Evolutionary conservation across 2,888 invertebrate genomes (phyloP).

Genomic region (Andrena marginata): DNA sequence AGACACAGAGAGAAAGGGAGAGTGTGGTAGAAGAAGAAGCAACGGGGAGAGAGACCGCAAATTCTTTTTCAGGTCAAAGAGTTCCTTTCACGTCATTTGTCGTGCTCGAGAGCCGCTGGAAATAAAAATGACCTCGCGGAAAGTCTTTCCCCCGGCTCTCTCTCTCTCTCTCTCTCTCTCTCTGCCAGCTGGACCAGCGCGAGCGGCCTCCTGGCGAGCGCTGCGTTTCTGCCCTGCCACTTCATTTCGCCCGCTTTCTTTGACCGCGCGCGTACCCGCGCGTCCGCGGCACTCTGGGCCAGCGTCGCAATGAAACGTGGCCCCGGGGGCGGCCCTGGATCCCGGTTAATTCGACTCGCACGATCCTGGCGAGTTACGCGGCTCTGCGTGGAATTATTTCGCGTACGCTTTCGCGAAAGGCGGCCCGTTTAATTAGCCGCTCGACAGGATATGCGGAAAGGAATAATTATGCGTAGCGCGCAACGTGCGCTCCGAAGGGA

Average conservation of each 20-base stretch:
- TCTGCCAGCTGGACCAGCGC: constrained; percentile 56
- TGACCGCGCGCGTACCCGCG: constrained; percentile 41
- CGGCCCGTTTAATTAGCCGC: neutral
- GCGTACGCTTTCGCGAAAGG: neutral
- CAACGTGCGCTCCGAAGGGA: neutral
- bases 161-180: neutral
- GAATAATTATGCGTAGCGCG: neutral
- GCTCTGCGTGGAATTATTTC: constrained; percentile 7
- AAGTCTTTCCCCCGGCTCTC: constrained; percentile 44
- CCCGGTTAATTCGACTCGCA: constrained; percentile 45
- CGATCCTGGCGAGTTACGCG: constrained; percentile 12
- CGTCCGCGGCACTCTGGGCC: neutral
- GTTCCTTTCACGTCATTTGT: constrained; percentile 67
- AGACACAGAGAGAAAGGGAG: neutral
- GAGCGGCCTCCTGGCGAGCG: constrained; percentile 21
- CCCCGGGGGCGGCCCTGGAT: constrained; percentile 49
- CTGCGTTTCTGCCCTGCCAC: constrained; percentile 50
- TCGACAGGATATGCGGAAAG: neutral
- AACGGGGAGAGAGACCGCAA: constrained; percentile 53
- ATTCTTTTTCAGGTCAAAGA: constrained; percentile 68
- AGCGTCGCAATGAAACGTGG: constrained; percentile 46
- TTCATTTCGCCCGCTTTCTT: constrained; percentile 61
- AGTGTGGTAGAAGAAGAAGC: constrained; percentile 16
- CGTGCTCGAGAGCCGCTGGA: constrained; percentile 61
- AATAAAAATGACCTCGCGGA: constrained; percentile 70